These are phyloP conservation scores for Numenius phaeopus DNA, from an alignment of 2,797 vertebrate genomes.

Conservation along the genomic window DNA sequence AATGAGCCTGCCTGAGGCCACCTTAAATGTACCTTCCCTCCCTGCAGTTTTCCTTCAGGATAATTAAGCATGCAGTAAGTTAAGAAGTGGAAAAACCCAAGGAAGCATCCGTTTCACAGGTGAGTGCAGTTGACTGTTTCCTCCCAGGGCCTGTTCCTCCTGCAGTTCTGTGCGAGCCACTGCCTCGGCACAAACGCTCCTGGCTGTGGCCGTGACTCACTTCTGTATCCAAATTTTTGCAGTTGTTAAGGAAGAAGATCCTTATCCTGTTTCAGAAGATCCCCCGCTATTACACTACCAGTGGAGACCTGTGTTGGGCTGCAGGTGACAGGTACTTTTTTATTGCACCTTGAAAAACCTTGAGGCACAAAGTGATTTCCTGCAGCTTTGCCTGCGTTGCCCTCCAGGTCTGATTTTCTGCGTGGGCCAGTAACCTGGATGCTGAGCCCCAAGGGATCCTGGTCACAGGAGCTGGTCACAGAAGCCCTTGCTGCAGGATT, in stretches of 20 bases:
- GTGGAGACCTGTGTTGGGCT: background rate
- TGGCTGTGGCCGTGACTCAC: background rate
- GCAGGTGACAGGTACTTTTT: background rate
- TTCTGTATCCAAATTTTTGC: background rate
- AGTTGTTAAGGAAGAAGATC: background rate
- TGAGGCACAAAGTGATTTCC: background rate
- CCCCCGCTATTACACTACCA: rapidly evolving
- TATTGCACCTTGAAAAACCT: background rate
- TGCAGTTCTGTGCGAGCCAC: background rate
- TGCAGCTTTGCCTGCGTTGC: background rate
- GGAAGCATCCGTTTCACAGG: conserved; percentile 9
- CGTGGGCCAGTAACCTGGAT: background rate
- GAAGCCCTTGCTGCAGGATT: background rate
- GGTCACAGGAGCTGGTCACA: background rate
- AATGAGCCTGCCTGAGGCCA: background rate
- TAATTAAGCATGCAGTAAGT: conserved; percentile 10
- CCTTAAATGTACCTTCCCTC: background rate
- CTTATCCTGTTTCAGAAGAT: background rate
- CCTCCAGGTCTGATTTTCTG: background rate
- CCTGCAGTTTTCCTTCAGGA: conserved; percentile 1
- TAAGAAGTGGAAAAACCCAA: conserved; percentile 28
- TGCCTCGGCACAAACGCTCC: background rate
- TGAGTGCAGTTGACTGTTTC: conserved; percentile 1
- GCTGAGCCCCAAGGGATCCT: background rate
- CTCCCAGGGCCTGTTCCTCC: conserved; percentile 4